These are phyloP conservation scores for Tetrax tetrax DNA, from an alignment of 2,113 vertebrate genomes.

Conservation along the genomic window DNA sequence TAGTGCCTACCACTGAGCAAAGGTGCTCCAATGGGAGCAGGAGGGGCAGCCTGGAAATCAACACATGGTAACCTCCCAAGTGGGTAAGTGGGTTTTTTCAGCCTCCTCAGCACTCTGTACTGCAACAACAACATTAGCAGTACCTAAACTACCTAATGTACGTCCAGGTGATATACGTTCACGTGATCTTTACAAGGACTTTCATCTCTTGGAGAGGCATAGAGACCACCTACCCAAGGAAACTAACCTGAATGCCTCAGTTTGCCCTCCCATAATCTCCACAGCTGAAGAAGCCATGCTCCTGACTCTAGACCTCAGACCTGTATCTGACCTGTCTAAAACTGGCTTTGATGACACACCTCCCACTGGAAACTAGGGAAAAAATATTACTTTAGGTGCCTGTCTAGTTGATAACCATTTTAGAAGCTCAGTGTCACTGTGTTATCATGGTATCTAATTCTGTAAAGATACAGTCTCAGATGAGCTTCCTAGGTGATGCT, in stretches of 20 bases:
- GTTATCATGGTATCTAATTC: neutral
- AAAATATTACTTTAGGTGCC: neutral
- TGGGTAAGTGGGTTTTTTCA: neutral
- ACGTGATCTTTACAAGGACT: neutral
- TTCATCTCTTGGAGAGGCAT: neutral
- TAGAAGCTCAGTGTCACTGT: neutral
- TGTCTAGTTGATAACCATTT: neutral
- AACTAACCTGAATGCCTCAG: neutral
- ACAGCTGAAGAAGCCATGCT: neutral
- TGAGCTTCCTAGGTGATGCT: neutral
- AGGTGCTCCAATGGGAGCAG: rapidly evolving
- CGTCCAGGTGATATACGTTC: neutral
- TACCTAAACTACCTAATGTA: neutral
- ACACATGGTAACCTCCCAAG: neutral
- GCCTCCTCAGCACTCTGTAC: neutral
- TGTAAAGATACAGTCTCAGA: neutral
- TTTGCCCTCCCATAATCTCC: neutral
- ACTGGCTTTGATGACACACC: neutral
- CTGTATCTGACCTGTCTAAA: neutral
- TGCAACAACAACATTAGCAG: neutral
- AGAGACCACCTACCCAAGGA: neutral
- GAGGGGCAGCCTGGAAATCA: neutral
- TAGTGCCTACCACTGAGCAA: neutral
- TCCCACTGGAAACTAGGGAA: neutral
- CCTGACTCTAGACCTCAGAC: neutral